Evolutionary conservation across 1,140 invertebrate species (phyloP), one percentile per base, ranked within the genome.

Genomic region (Zaprionus capensis): DNA sequence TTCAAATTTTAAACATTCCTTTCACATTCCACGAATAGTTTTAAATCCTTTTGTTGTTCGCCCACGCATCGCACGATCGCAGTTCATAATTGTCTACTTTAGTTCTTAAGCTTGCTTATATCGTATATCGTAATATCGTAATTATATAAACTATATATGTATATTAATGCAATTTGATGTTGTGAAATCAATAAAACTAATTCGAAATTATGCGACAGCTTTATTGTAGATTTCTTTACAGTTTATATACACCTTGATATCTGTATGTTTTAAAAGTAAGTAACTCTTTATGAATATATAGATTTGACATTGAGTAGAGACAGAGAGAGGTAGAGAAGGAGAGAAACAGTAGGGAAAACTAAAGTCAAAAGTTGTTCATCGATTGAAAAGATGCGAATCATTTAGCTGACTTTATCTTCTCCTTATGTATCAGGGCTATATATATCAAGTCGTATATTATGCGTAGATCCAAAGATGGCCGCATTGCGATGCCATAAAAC

Each of bases 151-250:
- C 41, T 17, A 46, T 46, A 46, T 46, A 11, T 44, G 38, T 41
- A 41, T 41, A 15, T 41, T 41, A 41, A 41, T 41, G n/a, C 14
- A 41, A 7, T 1, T n/a, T 46, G 7, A 46, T 46, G n/a, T 17
- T 46, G 41, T 46, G n/a, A 17, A 46, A 46, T 46, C 46, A 51
- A 51, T 51, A 51, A 51, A 51, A 24, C 4, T n/a, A 22, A 24
- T 51, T 51, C 11, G 20, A 24, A 51, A 51, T 22, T 51, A 14
- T 14, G 46, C 7, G 1, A 20, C 5, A 2, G 2, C 11, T 51
- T 51, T 51, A 22, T 14, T 51, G 4, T 14, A 22, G 4, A 51
- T 14, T 51, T 12, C 12, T 51, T 14, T 41, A 1, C 4, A 44
- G n/a, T 6, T n/a, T 46, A 17, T 46, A 20, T 11, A 46, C n/a